Base-by-base conservation (phyloP, 2,888 invertebrate genomes). In the Leptinotarsa rubiginosa region DNA sequence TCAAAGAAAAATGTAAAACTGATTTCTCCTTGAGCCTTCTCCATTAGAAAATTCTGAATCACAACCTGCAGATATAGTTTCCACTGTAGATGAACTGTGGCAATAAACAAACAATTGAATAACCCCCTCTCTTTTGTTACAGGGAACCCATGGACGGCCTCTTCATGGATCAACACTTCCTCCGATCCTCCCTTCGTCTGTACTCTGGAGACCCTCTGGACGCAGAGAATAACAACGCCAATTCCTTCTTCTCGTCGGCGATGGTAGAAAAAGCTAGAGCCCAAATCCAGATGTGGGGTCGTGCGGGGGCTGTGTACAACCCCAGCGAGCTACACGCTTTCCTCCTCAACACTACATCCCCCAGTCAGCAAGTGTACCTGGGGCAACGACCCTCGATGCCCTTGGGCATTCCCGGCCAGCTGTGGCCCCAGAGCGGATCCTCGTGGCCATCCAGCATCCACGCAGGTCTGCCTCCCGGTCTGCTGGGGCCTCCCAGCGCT, bases 91-190 rank as follows among this genome's bases (percentile, higher is more conserved):
- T 22, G 1, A 68, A 54, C 54, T 13, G 20, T 20, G 4, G 1
- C 20, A 49, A 16, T 15, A n/a, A 12, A 47, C 22, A 15, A 25
- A 16, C 50, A n/a, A 52, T n/a, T 50, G 7, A 31, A 18, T 20
- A 52, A 13, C 13, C 5, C 22, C 15, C 1, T 52, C 50, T 2
- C 41, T 64, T 79, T 85, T 76, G 81, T 88, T 88, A 47, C 87
- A 88, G 88, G 88, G 95, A 95, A 85, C 94, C 94, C 54, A 94
- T 95, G 93, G 95, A 95, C 88, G 89, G 92, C 83, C 91, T 95
- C 89, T 89, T 94, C 86, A 93, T 94, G 91, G 94, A 94, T 84
- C 94, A 94, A 84, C 94, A 94, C 84, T 90, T 94, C 83, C 89
- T 94, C 16, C 91, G 92, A 56, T 90, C 91, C 4, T 89, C 91